Conservation (phyloP, 2,888 invertebrate genomes). For the Ophioninae sp. region DNA sequence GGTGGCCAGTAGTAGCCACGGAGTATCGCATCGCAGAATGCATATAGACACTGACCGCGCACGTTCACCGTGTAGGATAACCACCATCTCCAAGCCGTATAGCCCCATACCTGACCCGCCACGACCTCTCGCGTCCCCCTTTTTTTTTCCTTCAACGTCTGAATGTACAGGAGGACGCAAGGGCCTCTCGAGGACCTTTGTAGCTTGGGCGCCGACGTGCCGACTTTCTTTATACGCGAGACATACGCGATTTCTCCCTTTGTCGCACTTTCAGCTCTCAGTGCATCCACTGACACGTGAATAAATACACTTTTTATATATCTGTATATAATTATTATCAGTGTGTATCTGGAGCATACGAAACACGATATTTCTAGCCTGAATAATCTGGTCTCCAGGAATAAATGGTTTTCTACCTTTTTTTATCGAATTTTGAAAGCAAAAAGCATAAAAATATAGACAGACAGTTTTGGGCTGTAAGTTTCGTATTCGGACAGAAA, state of each 20-base stretch:
- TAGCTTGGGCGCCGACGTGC: conserved; percentile 63
- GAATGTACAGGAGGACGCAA: conserved; percentile 56
- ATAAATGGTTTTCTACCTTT: background rate
- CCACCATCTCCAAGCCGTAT: conserved; percentile 16
- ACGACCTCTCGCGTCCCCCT: conserved; percentile 74
- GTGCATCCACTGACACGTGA: background rate
- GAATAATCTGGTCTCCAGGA: conserved; percentile 24
- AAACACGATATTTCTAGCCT: conserved; percentile 52
- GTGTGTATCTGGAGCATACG: conserved; percentile 26
- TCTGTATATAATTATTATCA: background rate
- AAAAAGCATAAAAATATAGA: no score
- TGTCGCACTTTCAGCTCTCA: conserved; percentile 39
- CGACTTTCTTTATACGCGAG: conserved; percentile 47
- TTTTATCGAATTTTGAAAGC: background rate
- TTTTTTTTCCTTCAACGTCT: conserved; percentile 71
- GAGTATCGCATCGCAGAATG: conserved; percentile 78
- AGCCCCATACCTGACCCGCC: conserved; percentile 73
- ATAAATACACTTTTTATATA: conserved; percentile 7
- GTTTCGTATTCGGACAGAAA: no score
- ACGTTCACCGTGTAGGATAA: conserved; percentile 35
- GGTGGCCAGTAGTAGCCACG: conserved; percentile 53
- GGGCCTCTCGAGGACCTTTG: conserved; percentile 65
- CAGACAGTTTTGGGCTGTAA: no score
- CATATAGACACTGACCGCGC: conserved; percentile 67
- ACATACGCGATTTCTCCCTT: conserved; percentile 54